Evolutionary conservation across 2,888 invertebrate genomes (phyloP).

Genomic region (Mesorhabditis spiculigera): DNA sequence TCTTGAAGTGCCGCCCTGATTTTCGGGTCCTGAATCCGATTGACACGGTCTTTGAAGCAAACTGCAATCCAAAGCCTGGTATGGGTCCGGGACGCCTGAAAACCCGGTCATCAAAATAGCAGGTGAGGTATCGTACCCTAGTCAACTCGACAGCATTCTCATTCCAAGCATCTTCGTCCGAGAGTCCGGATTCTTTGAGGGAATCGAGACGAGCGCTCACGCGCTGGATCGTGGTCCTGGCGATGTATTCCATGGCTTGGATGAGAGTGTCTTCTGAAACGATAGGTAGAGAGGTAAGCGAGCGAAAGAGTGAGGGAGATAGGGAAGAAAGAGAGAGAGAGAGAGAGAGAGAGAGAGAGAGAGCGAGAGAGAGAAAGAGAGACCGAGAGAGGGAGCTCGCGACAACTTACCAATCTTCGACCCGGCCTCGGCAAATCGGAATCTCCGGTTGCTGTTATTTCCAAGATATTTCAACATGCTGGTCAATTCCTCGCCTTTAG

Average conservation of each 20-base stretch:
- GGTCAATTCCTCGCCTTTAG: conserved; percentile 17
- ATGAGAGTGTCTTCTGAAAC: conserved; percentile 1
- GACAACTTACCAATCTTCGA: not conserved
- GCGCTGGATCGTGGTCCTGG: not conserved
- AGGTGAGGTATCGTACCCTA: not conserved
- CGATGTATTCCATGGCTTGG: not conserved
- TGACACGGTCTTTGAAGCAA: conserved; percentile 13
- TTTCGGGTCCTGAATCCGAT: conserved; percentile 16
- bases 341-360: too few relatives aligned
- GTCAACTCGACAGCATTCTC: conserved; percentile 5
- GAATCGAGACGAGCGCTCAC: not conserved
- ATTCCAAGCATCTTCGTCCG: not conserved
- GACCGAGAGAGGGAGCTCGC: too few relatives aligned
- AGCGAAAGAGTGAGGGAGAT: too few relatives aligned
- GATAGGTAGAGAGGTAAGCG: too few relatives aligned
- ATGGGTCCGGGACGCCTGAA: conserved; percentile 20
- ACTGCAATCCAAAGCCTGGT: not conserved
- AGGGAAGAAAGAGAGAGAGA: too few relatives aligned
- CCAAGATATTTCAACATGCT: conserved; percentile 32
- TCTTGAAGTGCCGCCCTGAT: conserved; percentile 67
- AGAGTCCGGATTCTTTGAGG: not conserved
- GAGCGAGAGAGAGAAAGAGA: too few relatives aligned
- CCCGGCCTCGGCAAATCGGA: conserved; percentile 8
- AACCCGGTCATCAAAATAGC: not conserved
- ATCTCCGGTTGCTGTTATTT: conserved; percentile 8